Base-by-base conservation (phyloP, 2,113 vertebrate species). In the Chaetorhynchus papuensis region DNA sequence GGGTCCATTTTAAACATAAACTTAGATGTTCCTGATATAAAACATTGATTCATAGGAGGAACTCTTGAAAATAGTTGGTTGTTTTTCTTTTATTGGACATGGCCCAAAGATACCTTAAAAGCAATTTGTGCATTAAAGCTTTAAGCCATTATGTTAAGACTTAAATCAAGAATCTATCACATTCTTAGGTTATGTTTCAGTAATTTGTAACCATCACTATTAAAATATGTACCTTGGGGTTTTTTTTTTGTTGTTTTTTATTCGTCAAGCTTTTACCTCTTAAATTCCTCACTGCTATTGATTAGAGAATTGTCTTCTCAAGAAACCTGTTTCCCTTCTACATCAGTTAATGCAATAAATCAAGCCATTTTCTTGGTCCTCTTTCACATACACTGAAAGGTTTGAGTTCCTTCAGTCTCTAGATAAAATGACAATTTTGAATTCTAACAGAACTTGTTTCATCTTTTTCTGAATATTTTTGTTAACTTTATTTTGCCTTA, bases 161-260 rank as follows among this genome's bases (percentile, higher is more conserved):
- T 59, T 42, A 81, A 69, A 83, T 75, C 20, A 82, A 64, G 35
- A 89, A 71, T 91, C 44, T 61, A 21, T 33, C 42, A 59, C 11
- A 26, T 77, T 72, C 16, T 19, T 31, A 49, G 14, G 16, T 45
- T 81, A 37, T 11, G 2, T 71, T 93, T 64, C 49, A 89, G 24
- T 75, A 81, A 77, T 49, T 89, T 0, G 0, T 42, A 86, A 44
- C 17, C 49, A 79, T 19, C 6, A 15, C 3, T 80, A 35, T 49
- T 53, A 53, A 92, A 68, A 53, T 42, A 4, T 24, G 7, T 19
- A 37, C 10, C 4, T 44, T 60, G 21, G 5, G 0, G 0, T 8
- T 27, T 13, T 13, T 26, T n/a, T 47, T 49, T 21, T 39, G 39
- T 39, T 39, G 1, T 2, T 77, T 56, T 82, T 66, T 19, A 12